phyloP scores from a whole-genome alignment of 2,797 vertebrate genomes.

The Heterohyrax brucei region DNA sequence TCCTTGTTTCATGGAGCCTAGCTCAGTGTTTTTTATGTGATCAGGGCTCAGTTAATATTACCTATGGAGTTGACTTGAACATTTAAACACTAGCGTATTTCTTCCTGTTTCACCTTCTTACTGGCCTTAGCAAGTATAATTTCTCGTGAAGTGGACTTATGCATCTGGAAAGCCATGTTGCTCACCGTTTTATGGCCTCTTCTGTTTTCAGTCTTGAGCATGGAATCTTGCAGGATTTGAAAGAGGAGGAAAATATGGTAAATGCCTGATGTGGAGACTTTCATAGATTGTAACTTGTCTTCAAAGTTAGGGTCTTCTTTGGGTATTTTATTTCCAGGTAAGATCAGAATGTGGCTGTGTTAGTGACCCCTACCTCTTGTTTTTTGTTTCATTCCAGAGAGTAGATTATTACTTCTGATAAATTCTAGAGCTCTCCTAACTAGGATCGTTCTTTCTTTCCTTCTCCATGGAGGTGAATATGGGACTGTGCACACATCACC shows the following conservation, averaged over 20 bases:
- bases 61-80: not conserved
- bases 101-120: not conserved
- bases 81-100: not conserved
- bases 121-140: not conserved
- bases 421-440: not conserved
- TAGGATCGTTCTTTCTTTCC: not conserved
- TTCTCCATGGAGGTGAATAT: fast-evolving
- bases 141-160: not conserved
- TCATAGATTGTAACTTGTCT: not conserved
- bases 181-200: not conserved
- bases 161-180: not conserved
- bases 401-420: not conserved
- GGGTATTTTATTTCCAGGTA: constrained; percentile 13
- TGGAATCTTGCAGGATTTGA: not conserved
- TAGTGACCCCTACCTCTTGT: not conserved
- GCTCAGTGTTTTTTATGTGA: not conserved
- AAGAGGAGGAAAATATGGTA: not conserved
- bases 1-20: not conserved
- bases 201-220: not conserved
- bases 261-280: not conserved
- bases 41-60: not conserved
- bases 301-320: not conserved
- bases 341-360: not conserved
- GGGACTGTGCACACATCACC: fast-evolving
- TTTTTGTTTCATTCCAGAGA: not conserved